A percentile compares a stretch with the other conserved stretches of the same genome.
phyloP scores from a whole-genome alignment of 2,797 vertebrate species.

The Lepilemur septentrionalis region DNA sequence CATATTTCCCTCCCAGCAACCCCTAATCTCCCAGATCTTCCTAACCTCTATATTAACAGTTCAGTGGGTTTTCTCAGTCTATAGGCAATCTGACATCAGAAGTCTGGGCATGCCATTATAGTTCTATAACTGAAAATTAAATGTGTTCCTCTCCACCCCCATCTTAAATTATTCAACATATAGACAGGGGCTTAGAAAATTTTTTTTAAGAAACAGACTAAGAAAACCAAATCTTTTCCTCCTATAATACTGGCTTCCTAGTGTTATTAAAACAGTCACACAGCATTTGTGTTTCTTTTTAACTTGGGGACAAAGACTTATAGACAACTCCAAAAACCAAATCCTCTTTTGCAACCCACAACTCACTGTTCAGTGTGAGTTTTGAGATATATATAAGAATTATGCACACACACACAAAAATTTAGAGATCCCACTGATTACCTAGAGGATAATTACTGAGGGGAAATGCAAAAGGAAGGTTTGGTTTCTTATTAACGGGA shows the following conservation, averaged over 20 bases:
- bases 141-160: not conserved
- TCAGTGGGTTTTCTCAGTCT: not conserved
- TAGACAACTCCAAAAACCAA: not conserved
- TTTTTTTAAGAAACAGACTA: not conserved
- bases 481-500: not conserved
- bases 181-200: not conserved
- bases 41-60: not conserved
- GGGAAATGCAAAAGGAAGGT: not conserved
- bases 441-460: not conserved
- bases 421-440: not conserved
- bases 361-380: not conserved
- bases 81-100: not conserved
- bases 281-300: not conserved
- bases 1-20: not conserved
- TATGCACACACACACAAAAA: not conserved
- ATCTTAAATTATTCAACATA: not conserved
- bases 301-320: not conserved
- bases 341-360: not conserved
- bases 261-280: slow-evolving; percentile 18
- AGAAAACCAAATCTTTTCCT: not conserved
- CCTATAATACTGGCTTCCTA: not conserved
- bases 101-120: not conserved
- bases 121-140: slow-evolving; percentile 13
- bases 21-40: not conserved
- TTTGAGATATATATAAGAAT: not conserved